Evolutionary conservation across 53 echinoderm and acorn worm species (phyloP).

Genomic region (Stichopus horrens): DNA sequence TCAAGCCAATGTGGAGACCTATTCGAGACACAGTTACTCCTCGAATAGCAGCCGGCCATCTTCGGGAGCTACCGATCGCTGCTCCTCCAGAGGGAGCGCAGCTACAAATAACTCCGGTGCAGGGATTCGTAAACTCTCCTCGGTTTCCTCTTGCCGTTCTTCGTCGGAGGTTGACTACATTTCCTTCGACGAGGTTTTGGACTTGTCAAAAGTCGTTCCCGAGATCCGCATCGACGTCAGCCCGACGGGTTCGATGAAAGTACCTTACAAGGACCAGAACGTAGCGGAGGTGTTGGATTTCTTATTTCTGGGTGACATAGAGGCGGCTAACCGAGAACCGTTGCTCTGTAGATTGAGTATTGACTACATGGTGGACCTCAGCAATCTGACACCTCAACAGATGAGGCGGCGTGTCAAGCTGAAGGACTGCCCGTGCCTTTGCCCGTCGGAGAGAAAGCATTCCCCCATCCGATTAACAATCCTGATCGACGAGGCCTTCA

Average conservation of each 20-base stretch:
- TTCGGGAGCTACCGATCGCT: conserved; percentile 42
- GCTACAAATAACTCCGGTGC: conserved; percentile 3
- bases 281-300: conserved; percentile 78
- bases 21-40: conserved; percentile 56
- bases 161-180: conserved; percentile 77
- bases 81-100: conserved; percentile 41
- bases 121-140: conserved; percentile 67
- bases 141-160: conserved; percentile 77
- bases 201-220: conserved; percentile 84
- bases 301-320: conserved; percentile 82
- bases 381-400: conserved; percentile 77
- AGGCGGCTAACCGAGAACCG: conserved; percentile 82
- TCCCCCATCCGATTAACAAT: conserved; percentile 78
- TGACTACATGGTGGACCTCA: conserved; percentile 77
- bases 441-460: conserved; percentile 85
- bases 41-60: conserved; percentile 39
- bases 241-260: conserved; percentile 27
- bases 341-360: conserved; percentile 83
- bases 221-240: conserved; percentile 82
- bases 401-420: conserved; percentile 73
- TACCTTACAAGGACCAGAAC: conserved; percentile 81
- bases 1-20: conserved; percentile 53
- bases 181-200: conserved; percentile 89
- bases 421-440: conserved; percentile 91
- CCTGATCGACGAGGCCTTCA: conserved; percentile 59